Conservation (phyloP, 2,888 invertebrate species). For the Lasioglossum morio region DNA sequence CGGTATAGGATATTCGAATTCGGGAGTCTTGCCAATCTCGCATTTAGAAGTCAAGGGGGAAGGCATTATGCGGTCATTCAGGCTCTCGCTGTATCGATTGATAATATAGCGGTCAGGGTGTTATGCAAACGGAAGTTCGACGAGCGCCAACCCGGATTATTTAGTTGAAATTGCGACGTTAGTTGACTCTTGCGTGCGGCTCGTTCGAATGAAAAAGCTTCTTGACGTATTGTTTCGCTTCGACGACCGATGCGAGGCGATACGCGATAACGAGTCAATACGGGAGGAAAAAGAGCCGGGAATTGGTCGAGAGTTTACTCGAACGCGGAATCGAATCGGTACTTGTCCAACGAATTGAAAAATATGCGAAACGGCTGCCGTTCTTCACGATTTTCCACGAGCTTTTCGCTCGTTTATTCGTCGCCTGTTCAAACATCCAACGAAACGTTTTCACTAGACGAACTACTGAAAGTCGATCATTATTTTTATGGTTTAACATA, state of each 20-base stretch:
- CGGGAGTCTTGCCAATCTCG: constrained; percentile 57
- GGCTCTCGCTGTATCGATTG: constrained; percentile 42
- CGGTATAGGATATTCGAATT: constrained; percentile 51
- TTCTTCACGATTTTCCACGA: not conserved
- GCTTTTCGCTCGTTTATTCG: not conserved
- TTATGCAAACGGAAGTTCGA: constrained; percentile 39
- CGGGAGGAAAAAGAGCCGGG: not conserved
- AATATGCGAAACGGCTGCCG: not conserved
- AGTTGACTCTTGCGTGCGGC: not conserved
- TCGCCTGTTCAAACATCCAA: not conserved
- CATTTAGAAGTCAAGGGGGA: constrained; percentile 49
- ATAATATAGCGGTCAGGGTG: constrained; percentile 18
- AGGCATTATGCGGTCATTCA: constrained; percentile 28
- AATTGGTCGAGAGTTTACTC: constrained; percentile 1
- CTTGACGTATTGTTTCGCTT: constrained; percentile 16
- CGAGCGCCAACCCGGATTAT: not conserved
- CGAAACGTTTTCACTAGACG: not conserved
- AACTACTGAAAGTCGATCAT: not conserved
- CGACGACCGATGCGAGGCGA: constrained; percentile 8
- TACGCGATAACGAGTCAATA: not conserved
- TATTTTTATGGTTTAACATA: not conserved
- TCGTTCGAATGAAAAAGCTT: not conserved
- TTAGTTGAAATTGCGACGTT: constrained; percentile 28
- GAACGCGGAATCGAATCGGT: not conserved
- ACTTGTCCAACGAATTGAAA: not conserved